phyloP scores from a whole-genome alignment of 2,797 vertebrate genomes.

The Gadopsis bispinosus region DNA sequence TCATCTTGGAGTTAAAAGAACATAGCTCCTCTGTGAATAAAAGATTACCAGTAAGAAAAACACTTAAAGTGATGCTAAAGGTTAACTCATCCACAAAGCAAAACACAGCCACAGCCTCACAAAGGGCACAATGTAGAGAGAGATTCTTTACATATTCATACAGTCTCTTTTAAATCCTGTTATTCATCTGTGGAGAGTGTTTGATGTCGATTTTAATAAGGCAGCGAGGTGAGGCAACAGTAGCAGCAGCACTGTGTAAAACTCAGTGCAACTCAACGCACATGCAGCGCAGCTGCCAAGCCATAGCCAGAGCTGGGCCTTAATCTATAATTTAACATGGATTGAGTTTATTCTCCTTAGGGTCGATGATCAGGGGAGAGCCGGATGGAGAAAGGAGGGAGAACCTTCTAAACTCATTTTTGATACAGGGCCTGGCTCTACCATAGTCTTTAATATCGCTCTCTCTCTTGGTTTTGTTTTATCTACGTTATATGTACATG shows the following conservation, averaged over 20 bases:
- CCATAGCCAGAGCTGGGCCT: slow-evolving; percentile 69
- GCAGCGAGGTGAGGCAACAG: slow-evolving; percentile 76
- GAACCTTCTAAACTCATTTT: slow-evolving; percentile 68
- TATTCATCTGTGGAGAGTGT: slow-evolving; percentile 67
- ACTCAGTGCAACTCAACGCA: slow-evolving; percentile 57
- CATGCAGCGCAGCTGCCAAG: slow-evolving; percentile 68
- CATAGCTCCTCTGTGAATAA: slow-evolving; percentile 32
- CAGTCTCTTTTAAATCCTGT: slow-evolving; percentile 71
- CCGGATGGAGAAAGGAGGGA: slow-evolving; percentile 62
- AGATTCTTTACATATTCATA: slow-evolving; percentile 71
- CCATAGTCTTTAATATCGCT: slow-evolving; percentile 71
- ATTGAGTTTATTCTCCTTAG: slow-evolving; percentile 79
- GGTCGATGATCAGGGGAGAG: slow-evolving; percentile 72
- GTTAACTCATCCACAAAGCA: slow-evolving; percentile 36
- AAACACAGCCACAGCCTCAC: slow-evolving; percentile 22
- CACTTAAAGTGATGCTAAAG: slow-evolving; percentile 28
- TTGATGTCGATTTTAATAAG: slow-evolving; percentile 83
- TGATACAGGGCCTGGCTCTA: slow-evolving; percentile 60
- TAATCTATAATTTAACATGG: slow-evolving; percentile 88
- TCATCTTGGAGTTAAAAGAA: slow-evolving; percentile 11
- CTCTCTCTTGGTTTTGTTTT: slow-evolving; percentile 35
- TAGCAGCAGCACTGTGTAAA: slow-evolving; percentile 60
- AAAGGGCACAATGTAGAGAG: slow-evolving; percentile 41
- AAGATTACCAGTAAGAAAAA: slow-evolving; percentile 31
- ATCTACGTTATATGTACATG: slow-evolving; percentile 45